Conservation (phyloP, 2,113 vertebrate genomes). For the Excalfactoria chinensis region DNA sequence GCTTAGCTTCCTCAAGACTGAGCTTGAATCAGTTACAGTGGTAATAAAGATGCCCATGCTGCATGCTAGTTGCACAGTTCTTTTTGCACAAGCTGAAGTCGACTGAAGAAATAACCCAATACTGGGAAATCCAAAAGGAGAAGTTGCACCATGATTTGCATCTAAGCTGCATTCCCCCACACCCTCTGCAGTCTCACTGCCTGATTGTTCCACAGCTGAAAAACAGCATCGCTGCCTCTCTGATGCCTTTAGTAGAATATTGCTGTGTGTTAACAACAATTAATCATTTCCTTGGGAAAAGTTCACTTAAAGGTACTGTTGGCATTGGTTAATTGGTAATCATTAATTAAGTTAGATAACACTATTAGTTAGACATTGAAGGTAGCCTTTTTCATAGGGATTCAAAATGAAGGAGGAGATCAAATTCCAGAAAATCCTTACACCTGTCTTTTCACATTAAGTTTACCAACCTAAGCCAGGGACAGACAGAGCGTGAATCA, state of each 20-base stretch:
- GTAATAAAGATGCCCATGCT: background rate
- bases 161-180: background rate
- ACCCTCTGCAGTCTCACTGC: background rate
- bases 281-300: background rate
- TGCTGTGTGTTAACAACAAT: background rate
- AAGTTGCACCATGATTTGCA: slow-evolving; percentile 4
- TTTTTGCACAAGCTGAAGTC: background rate
- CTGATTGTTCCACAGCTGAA: background rate
- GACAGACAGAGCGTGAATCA: accelerated
- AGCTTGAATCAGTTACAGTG: background rate
- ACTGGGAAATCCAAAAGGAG: background rate
- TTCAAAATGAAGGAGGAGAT: background rate
- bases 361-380: background rate
- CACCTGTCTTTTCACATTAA: background rate
- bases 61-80: background rate
- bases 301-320: background rate
- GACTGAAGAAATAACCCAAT: background rate
- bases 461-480: background rate
- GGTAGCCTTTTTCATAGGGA: background rate
- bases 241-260: background rate
- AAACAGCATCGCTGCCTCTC: background rate
- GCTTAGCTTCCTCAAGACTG: background rate
- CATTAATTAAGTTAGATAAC: background rate
- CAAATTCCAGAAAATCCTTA: background rate
- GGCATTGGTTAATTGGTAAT: background rate